These are phyloP conservation scores for Leontocebus nigricollis DNA, from an alignment of 2,797 vertebrate genomes.

Conservation along the genomic window DNA sequence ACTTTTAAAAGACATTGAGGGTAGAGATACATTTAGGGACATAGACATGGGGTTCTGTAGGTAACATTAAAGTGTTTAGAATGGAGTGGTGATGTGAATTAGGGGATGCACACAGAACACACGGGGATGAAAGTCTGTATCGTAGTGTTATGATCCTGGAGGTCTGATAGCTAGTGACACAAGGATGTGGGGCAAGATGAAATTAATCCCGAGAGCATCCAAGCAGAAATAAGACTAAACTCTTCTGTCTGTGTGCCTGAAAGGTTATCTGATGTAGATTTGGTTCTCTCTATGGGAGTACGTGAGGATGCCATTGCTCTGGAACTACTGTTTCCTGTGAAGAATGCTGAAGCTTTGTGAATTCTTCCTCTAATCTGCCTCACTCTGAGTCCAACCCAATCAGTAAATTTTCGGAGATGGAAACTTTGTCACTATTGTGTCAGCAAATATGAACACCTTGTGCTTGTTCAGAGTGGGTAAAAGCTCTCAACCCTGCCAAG, in stretches of 20 bases:
- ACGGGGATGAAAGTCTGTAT: neutral
- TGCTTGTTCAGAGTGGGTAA: neutral
- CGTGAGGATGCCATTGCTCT: neutral
- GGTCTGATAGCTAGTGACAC: neutral
- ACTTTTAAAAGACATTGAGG: neutral
- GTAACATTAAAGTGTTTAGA: neutral
- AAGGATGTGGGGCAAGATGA: neutral
- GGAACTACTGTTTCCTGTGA: neutral
- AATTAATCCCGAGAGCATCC: neutral
- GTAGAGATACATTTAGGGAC: neutral
- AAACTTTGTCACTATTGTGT: neutral
- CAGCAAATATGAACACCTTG: neutral
- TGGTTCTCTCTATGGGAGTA: neutral
- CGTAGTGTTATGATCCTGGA: neutral
- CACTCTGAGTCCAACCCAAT: neutral
- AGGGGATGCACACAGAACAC: neutral
- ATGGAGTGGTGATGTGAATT: neutral
- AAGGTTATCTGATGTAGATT: rapidly evolving
- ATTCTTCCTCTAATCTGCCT: neutral
- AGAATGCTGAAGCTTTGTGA: neutral
- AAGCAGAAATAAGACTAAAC: neutral
- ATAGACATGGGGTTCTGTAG: neutral
- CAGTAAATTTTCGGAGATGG: neutral
- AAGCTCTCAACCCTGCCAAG: neutral
- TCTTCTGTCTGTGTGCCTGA: neutral